A percentile compares a stretch with the other conserved stretches of the same genome.
Evolutionary conservation across 1,140 invertebrate genomes (phyloP).

Genomic region (Danaus melanippus): DNA sequence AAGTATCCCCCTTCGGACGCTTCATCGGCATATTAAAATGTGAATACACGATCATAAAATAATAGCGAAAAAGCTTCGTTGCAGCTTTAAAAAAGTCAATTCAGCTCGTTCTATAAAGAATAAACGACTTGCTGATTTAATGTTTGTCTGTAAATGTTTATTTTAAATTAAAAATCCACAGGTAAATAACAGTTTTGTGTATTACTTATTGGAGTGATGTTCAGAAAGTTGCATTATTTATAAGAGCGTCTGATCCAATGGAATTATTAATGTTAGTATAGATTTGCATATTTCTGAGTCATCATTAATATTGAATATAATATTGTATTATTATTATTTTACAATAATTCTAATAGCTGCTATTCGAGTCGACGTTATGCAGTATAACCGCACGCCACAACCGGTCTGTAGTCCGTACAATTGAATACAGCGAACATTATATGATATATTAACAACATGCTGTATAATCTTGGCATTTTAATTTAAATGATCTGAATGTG

Average conservation of each 20-base stretch:
- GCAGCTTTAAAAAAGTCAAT: slow-evolving; percentile 18
- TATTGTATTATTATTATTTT: no score
- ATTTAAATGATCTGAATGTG: no score
- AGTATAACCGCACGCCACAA: slow-evolving; percentile 28
- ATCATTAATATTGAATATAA: no score
- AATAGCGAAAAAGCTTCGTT: slow-evolving; percentile 11
- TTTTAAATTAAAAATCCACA: neutral
- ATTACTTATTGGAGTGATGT: no score
- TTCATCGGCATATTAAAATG: slow-evolving; percentile 8
- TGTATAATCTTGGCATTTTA: no score
- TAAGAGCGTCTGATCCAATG: no score
- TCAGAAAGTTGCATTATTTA: no score
- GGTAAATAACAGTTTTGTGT: no score
- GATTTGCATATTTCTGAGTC: no score
- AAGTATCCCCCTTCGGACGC: neutral
- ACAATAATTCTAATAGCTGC: no score
- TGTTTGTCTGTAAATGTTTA: slow-evolving; percentile 1
- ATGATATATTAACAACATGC: no score
- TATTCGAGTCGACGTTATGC: slow-evolving; percentile 9
- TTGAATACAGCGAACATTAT: slow-evolving; percentile 15
- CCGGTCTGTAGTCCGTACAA: slow-evolving; percentile 14
- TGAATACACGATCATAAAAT: slow-evolving; percentile 14
- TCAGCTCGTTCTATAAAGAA: slow-evolving; percentile 21
- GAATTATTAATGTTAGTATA: no score
- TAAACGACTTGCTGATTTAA: slow-evolving; percentile 21